Base-by-base conservation (phyloP, 2,797 vertebrate genomes). In the Rhabdophis nuchalis region DNA sequence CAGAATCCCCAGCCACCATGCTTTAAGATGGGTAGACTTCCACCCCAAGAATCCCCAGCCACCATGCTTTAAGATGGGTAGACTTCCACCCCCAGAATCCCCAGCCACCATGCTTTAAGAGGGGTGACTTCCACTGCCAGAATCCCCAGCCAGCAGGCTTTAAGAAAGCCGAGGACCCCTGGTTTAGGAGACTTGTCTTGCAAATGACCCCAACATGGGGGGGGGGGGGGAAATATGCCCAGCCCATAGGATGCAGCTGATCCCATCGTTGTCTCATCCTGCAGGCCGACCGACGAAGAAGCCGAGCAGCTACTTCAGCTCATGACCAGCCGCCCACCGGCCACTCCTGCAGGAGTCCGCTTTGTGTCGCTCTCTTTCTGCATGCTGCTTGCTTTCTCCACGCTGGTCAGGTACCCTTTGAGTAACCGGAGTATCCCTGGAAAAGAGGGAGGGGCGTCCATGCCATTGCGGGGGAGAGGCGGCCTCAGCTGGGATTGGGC, bases 311-410 rank as follows among this genome's bases (percentile, higher is more conserved):
- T 99, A 1, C 96, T 99, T 32, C 99, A 99, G 97, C 94, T 99
- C 95, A 99, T 99, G 99, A 99, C 99, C 5, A 99, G 99, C 95
- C 98, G 99, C 1, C 99, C 99, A 25, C 99, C 99, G 0, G 99
- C 99, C 0, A 99, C 99, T 4, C 99, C 99, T 0, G 99, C 99
- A 0, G 99, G 99, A 0, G 99, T 99, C 89, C 99, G 99, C 94
- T 99, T 99, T 27, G 99, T 99, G 29, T 99, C 99, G 0, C 97
- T 99, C 85, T 99, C 99, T 50, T 99, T 99, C 95, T 99, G 99
- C 96, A 99, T 99, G 98, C 98, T 99, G 14, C 97, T 99, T 96
- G 99, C 99, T 91, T 99, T 99, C 96, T 98, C 99, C 57, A 98
- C 98, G 0, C 98, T 99, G 23, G 99, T 99, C 98, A 99, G 99